Evolutionary conservation across 1,140 invertebrate species (phyloP).

Genomic region (Subanguina moxae): DNA sequence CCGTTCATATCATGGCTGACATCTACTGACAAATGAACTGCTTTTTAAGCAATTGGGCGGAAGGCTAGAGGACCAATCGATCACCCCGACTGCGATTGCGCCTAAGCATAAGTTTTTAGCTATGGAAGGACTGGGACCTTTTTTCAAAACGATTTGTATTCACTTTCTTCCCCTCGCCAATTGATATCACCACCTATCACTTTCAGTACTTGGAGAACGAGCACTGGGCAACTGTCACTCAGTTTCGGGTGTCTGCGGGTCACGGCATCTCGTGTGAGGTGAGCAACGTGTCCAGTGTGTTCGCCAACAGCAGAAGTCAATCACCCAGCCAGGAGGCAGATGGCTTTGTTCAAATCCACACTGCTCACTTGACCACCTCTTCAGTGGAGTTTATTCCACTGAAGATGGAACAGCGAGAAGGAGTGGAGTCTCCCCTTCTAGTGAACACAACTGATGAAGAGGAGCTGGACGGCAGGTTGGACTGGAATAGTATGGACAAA

Average conservation of each 20-base stretch:
- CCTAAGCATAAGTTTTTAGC: too few relatives aligned
- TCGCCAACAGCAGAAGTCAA: slow-evolving; percentile 1
- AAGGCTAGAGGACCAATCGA: too few relatives aligned
- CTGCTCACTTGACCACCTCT: neutral
- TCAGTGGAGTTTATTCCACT: slow-evolving; percentile 27
- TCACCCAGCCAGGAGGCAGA: slow-evolving; percentile 14
- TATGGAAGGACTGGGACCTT: too few relatives aligned
- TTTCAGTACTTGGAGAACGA: slow-evolving; percentile 44
- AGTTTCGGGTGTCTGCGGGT: slow-evolving; percentile 50
- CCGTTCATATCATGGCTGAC: too few relatives aligned
- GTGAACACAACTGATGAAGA: slow-evolving; percentile 10
- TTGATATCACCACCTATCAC: neutral
- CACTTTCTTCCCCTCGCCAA: too few relatives aligned
- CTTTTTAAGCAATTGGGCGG: too few relatives aligned
- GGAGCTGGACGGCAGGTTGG: neutral
- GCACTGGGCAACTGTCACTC: slow-evolving; percentile 41
- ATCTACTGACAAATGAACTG: too few relatives aligned
- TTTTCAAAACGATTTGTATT: too few relatives aligned
- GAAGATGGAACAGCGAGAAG: neutral
- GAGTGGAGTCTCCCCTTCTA: slow-evolving; percentile 8
- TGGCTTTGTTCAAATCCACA: slow-evolving; percentile 18
- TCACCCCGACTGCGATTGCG: too few relatives aligned
- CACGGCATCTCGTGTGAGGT: slow-evolving; percentile 50
- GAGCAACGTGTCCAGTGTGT: slow-evolving; percentile 55
- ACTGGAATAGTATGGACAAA: slow-evolving; percentile 24